Evolutionary conservation across 2,888 invertebrate species (phyloP), one percentile per base, ranked within the genome.

Genomic region (Psococerastis gibbosa): DNA sequence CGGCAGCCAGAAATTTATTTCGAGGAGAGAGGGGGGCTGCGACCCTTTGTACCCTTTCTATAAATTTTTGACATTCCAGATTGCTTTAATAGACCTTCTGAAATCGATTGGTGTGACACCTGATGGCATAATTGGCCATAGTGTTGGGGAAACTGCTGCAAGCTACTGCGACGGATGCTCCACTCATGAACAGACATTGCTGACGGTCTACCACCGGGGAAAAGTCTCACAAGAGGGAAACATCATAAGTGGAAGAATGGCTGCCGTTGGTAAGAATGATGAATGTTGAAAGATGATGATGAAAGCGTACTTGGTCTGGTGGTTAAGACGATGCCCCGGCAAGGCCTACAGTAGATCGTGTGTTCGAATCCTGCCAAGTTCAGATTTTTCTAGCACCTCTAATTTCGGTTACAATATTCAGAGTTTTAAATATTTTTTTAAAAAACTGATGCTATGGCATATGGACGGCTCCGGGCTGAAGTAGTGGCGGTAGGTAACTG

Each of bases 41-140:
- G n/a, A n/a, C n/a, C n/a, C n/a, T n/a, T n/a, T n/a, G n/a, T n/a
- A n/a, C n/a, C n/a, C n/a, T n/a, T n/a, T n/a, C n/a, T n/a, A n/a
- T n/a, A n/a, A n/a, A n/a, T 5, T 13, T 38, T 11, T 38, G 11
- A 38, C 22, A 18, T 38, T 38, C 20, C 68, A 73, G 68, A 75
- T 80, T 49, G 70, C 63, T 5, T 55, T 73, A 31, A 67, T 69
- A 32, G 81, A 84, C 56, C 59, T 78, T 3, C 60, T 84, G 41
- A 63, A 59, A 43, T 62, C 60, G 3, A 56, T 72, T 16, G 75
- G 75, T 11, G 62, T 84, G 23, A 62, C 65, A 41, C 78, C 82
- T 8, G 81, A 83, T 59, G 75, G 75, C 22, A 75, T 83, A 50
- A 72, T 84, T 49, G 84, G 79, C 51, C 72, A 76, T 59, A 70